Percentiles rank a stretch among this genome's conserved stretches.
phyloP scores from a whole-genome alignment of 2,888 invertebrate species.

The Cosmia trapezina region DNA sequence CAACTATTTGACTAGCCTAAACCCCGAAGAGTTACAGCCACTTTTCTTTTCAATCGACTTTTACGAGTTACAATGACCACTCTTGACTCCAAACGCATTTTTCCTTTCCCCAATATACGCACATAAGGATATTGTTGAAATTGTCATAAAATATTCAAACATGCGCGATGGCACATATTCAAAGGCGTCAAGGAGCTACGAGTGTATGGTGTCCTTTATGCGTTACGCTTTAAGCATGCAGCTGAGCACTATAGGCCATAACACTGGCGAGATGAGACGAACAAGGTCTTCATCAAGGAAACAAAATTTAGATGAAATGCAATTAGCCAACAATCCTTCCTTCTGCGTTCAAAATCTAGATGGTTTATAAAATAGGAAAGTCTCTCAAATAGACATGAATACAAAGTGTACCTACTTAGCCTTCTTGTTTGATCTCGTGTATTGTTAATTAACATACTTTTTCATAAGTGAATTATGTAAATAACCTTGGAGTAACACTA shows the following conservation, averaged over 20 bases:
- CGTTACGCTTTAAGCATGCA: constrained; percentile 66
- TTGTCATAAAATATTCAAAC: constrained; percentile 49
- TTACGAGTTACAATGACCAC: constrained; percentile 37
- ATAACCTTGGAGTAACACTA: background rate
- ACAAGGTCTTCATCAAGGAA: background rate
- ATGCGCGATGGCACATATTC: constrained; percentile 40
- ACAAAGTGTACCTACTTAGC: background rate
- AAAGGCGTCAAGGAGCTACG: constrained; percentile 50
- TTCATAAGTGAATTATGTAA: background rate
- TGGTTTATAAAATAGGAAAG: background rate
- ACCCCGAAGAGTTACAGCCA: constrained; percentile 25
- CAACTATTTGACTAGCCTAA: constrained; percentile 10
- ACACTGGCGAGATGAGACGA: constrained; percentile 27
- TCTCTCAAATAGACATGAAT: background rate
- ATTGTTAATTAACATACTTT: background rate
- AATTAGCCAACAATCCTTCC: background rate
- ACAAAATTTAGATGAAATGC: background rate
- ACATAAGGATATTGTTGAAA: constrained; percentile 47
- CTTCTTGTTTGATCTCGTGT: no score
- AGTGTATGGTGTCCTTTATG: constrained; percentile 62
- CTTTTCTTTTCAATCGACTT: constrained; percentile 50
- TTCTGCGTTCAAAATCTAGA: background rate
- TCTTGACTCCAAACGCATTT: constrained; percentile 17
- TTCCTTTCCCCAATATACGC: constrained; percentile 21
- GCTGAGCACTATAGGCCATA: constrained; percentile 57